Evolutionary conservation across 1,140 invertebrate genomes (phyloP).

Genomic region (Panulirus ornatus): DNA sequence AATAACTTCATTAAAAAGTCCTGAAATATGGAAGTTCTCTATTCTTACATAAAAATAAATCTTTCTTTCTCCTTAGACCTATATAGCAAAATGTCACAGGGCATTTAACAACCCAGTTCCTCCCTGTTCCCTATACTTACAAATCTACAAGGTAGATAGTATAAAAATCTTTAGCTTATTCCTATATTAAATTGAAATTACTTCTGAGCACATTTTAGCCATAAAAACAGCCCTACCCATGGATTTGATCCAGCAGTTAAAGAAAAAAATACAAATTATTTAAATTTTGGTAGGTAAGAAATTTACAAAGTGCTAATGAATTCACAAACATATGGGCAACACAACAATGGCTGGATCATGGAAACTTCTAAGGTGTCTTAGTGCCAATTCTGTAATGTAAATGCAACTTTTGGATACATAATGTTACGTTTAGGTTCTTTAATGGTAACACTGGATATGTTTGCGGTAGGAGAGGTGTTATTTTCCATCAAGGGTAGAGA

Average conservation of each 20-base stretch:
- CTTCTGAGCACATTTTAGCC: constrained; percentile 24
- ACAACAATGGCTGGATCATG: neutral
- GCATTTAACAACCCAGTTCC: constrained; percentile 35
- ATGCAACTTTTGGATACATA: constrained; percentile 45
- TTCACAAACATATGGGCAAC: neutral
- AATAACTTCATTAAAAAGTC: constrained; percentile 56
- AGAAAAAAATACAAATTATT: neutral
- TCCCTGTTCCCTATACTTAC: constrained; percentile 22
- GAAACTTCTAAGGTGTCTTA: neutral
- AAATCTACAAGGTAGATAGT: constrained; percentile 16
- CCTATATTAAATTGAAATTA: neutral
- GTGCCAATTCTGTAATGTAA: constrained; percentile 49
- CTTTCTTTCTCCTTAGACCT: constrained; percentile 42
- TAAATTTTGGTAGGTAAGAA: neutral
- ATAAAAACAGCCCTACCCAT: constrained; percentile 50
- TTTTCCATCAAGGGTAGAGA: neutral
- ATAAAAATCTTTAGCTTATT: neutral
- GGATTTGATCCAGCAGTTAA: constrained; percentile 23
- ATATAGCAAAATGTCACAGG: constrained; percentile 35
- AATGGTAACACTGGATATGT: neutral
- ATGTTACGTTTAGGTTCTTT: neutral
- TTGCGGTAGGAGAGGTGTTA: neutral
- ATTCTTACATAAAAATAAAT: constrained; percentile 65
- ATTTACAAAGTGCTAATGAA: neutral
- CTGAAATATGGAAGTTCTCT: constrained; percentile 33